Percentiles rank a stretch among this genome's conserved stretches.
These are phyloP conservation scores for Andrena camellia DNA, from an alignment of 2,888 invertebrate genomes.

Conservation along the genomic window DNA sequence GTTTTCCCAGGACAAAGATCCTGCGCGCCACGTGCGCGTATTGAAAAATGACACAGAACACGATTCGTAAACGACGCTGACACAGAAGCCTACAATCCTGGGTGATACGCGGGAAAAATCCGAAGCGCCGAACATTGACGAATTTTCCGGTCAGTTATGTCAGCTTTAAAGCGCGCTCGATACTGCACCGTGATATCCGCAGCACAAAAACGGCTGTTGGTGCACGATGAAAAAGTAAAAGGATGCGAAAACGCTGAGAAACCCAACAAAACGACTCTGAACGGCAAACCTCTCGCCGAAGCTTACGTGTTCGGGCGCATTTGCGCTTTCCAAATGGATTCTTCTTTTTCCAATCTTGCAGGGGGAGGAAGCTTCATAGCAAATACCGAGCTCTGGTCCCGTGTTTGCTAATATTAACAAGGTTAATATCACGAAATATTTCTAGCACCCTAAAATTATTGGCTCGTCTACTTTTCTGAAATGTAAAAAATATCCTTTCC, in stretches of 20 bases:
- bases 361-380: background rate
- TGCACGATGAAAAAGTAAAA: conserved; percentile 26
- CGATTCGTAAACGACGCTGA: background rate
- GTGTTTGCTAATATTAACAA: background rate
- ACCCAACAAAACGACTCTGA: conserved; percentile 2
- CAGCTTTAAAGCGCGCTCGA: conserved; percentile 55
- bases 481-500: no score
- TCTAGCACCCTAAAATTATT: background rate
- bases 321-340: background rate
- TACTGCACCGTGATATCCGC: conserved; percentile 52
- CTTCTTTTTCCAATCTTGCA: background rate
- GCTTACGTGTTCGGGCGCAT: background rate
- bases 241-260: background rate
- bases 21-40: background rate
- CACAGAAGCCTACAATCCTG: background rate
- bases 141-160: conserved; percentile 41
- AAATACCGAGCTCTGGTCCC: background rate
- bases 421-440: background rate
- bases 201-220: conserved; percentile 28
- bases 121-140: background rate
- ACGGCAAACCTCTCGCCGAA: background rate
- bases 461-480: background rate
- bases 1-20: background rate
- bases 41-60: background rate
- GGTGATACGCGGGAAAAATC: background rate